Percentiles rank a stretch among this genome's conserved stretches.
Evolutionary conservation across 2,797 vertebrate species (phyloP).

Genomic region (Macropus fuliginosus): DNA sequence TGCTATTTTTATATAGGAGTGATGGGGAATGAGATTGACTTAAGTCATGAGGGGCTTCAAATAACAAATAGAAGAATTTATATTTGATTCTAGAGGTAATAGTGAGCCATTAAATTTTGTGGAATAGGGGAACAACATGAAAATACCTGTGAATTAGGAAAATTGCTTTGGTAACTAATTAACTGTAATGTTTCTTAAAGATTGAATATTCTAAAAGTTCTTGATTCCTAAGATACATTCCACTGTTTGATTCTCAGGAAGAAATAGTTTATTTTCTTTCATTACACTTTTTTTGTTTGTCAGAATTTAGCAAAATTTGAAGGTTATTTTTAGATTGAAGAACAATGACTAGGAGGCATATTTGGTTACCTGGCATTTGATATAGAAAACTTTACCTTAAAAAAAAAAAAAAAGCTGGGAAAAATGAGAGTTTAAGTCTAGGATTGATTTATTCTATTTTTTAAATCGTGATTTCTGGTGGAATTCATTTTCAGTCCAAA

Average conservation of each 20-base stretch:
- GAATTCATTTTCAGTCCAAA: slow-evolving; percentile 23
- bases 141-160: not conserved
- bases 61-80: not conserved
- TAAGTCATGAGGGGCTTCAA: not conserved
- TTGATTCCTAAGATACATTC: not conserved
- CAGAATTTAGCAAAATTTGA: not conserved
- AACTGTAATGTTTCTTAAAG: not conserved
- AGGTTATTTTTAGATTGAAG: not conserved
- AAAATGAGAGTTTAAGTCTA: slow-evolving; percentile 8
- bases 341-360: not conserved
- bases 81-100: not conserved
- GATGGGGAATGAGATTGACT: not conserved
- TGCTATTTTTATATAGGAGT: not conserved
- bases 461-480: slow-evolving; percentile 8
- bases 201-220: not conserved
- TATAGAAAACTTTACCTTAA: slow-evolving; percentile 24
- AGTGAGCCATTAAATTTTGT: not conserved
- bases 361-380: slow-evolving; percentile 9
- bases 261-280: not conserved
- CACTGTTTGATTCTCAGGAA: slow-evolving; percentile 7
- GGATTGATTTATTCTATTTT: slow-evolving; percentile 28
- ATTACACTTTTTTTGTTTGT: not conserved
- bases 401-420: slow-evolving; percentile 45
- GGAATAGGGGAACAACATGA: not conserved
- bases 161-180: not conserved